Conservation (phyloP, 2,113 vertebrate species). For the Centropus bengalensis region DNA sequence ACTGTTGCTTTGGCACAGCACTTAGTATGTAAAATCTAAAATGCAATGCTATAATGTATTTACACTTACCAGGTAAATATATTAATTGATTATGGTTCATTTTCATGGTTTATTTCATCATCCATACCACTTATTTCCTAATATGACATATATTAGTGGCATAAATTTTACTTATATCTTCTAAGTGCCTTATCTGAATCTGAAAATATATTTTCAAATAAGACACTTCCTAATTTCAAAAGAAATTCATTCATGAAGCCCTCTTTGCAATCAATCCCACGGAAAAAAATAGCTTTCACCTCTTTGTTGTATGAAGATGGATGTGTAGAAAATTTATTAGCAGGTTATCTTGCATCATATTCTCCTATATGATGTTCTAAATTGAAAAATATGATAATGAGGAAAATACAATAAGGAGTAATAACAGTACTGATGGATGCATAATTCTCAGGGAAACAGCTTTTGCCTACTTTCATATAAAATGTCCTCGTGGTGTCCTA, state of each 20-base stretch:
- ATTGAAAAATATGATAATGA: conserved; percentile 50
- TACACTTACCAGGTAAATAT: neutral
- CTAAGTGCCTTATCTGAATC: neutral
- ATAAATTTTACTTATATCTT: neutral
- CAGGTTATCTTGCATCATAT: neutral
- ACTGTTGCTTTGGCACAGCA: neutral
- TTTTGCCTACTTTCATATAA: conserved; percentile 12
- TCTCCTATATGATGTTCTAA: neutral
- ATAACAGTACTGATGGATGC: neutral
- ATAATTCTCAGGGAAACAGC: conserved; percentile 18
- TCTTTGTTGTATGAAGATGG: neutral
- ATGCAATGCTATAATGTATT: neutral
- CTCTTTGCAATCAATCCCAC: neutral
- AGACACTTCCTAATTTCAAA: neutral
- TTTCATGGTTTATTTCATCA: neutral
- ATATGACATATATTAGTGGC: no score
- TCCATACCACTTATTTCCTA: neutral
- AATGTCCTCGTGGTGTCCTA: neutral
- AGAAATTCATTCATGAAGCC: neutral
- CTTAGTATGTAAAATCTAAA: neutral
- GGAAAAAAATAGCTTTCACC: neutral
- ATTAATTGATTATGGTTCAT: neutral
- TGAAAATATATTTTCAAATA: neutral
- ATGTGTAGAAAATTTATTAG: conserved; percentile 2
- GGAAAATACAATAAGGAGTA: conserved; percentile 31